A percentile compares a stretch with the other conserved stretches of the same genome.
Evolutionary conservation across 2,797 vertebrate species (phyloP).

Genomic region (Eulemur coronatus): DNA sequence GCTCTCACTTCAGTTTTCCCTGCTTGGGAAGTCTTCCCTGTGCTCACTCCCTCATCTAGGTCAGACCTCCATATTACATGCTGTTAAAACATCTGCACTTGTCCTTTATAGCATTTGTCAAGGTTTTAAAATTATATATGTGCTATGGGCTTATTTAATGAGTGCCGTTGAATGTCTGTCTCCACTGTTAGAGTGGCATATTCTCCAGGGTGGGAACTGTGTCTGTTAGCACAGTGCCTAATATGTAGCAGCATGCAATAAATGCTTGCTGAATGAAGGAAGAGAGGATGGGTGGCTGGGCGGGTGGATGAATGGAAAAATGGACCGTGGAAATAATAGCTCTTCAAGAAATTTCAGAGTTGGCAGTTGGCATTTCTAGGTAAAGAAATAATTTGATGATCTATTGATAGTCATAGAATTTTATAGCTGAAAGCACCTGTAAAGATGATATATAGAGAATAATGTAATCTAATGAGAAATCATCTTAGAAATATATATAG

Average conservation of each 20-base stretch:
- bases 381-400: conserved; percentile 28
- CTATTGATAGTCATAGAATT: background rate
- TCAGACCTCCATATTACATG: background rate
- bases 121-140: background rate
- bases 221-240: background rate
- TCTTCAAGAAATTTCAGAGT: background rate
- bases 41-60: background rate
- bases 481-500: conserved; percentile 3
- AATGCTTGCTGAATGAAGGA: background rate
- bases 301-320: background rate
- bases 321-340: background rate
- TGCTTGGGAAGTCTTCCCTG: background rate
- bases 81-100: background rate
- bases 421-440: background rate
- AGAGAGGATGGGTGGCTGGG: background rate
- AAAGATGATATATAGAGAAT: background rate
- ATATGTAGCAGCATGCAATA: background rate
- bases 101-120: background rate
- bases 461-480: background rate
- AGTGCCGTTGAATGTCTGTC: background rate
- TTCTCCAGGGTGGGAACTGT: background rate
- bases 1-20: background rate
- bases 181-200: background rate
- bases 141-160: background rate
- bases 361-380: background rate